Percentiles rank a stretch among this genome's conserved stretches.
phyloP scores from a whole-genome alignment of 2,888 invertebrate genomes.

The Eudasyphora cyanicolor region DNA sequence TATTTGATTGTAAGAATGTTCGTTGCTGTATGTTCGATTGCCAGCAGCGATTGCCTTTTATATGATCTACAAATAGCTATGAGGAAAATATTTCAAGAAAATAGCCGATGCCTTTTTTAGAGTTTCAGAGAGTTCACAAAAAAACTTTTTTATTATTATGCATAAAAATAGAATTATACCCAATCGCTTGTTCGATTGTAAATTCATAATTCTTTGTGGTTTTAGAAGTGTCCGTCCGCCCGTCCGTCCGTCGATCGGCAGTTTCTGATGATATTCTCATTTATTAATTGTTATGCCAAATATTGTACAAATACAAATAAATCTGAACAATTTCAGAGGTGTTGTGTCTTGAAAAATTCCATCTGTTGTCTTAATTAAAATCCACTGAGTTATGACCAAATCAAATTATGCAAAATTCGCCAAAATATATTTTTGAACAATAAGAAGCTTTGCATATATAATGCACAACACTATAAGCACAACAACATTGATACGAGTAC shows the following conservation, averaged over 20 bases:
- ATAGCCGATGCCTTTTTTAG: neutral
- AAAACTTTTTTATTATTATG: neutral
- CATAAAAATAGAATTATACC: neutral
- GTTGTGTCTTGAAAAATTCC: neutral
- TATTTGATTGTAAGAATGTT: constrained; percentile 8
- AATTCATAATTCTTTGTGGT: neutral
- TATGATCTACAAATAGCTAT: too few species aligned
- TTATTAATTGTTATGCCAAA: neutral
- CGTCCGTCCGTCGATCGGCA: neutral
- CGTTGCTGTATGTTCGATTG: neutral
- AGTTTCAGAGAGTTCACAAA: neutral
- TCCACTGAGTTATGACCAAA: neutral
- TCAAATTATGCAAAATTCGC: constrained; percentile 7
- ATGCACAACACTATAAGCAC: neutral
- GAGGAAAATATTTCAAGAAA: neutral
- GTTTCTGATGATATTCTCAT: neutral
- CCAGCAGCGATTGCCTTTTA: neutral
- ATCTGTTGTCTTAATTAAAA: constrained; percentile 23
- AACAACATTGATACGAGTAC: neutral
- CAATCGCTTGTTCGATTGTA: neutral
- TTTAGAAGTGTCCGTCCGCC: too few species aligned
- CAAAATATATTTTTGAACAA: neutral
- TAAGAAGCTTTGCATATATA: constrained; percentile 22
- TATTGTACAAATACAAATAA: neutral
- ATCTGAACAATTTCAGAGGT: neutral